Percentiles rank a stretch among this genome's conserved stretches.
Evolutionary conservation across 2,888 invertebrate genomes (phyloP).

Genomic region (Nasonovia ribisnigri): DNA sequence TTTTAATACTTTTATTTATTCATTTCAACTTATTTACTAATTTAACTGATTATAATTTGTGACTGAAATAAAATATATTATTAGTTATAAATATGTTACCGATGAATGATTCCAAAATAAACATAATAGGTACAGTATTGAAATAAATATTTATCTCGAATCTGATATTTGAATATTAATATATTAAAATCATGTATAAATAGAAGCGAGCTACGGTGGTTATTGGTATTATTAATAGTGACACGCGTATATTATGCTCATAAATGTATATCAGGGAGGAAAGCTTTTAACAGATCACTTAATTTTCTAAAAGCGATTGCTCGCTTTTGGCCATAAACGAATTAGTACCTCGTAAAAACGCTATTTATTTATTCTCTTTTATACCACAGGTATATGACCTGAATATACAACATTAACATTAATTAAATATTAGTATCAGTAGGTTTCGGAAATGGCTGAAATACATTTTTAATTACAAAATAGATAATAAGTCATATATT

Average conservation of each 20-base stretch:
- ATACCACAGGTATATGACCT: neutral
- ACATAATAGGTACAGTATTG: neutral
- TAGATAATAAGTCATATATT: neutral
- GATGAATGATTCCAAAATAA: neutral
- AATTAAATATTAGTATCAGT: conserved; percentile 20
- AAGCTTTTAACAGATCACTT: conserved; percentile 37
- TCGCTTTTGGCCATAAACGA: conserved; percentile 10
- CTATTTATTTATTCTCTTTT: conserved; percentile 20
- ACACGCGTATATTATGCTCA: neutral
- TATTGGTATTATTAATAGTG: neutral
- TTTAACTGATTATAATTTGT: no score
- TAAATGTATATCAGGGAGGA: neutral
- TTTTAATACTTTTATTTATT: neutral
- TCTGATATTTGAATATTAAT: neutral
- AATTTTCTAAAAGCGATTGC: conserved; percentile 6
- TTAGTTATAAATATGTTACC: neutral
- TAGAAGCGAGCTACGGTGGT: neutral
- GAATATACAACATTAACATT: neutral
- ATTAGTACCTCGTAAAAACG: conserved; percentile 12
- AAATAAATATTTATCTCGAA: neutral
- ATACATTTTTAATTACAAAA: conserved; percentile 5
- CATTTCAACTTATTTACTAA: no score
- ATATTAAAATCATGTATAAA: neutral
- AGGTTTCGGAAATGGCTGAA: neutral
- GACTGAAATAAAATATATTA: neutral